A percentile compares a stretch with the other conserved stretches of the same genome.
phyloP scores from a whole-genome alignment of 2,113 vertebrate genomes.

The Platichthys stellatus region DNA sequence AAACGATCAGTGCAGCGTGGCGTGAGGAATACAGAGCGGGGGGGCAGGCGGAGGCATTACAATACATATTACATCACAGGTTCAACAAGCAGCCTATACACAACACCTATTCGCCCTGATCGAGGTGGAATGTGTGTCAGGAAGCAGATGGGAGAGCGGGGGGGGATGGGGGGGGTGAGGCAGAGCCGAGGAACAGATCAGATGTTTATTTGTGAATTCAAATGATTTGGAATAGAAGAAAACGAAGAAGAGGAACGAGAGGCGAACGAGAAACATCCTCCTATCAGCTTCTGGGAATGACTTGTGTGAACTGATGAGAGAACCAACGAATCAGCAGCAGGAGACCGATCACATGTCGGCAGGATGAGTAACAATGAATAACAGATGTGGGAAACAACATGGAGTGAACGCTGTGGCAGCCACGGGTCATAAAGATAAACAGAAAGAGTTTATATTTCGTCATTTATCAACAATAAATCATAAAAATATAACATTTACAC shows the following conservation, averaged over 20 bases:
- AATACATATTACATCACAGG: constrained; percentile 3
- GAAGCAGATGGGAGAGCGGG: background rate
- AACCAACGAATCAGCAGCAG: background rate
- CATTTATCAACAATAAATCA: background rate
- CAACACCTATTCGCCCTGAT: background rate
- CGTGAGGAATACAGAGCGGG: background rate
- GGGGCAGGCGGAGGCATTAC: background rate
- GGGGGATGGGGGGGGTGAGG: too few species aligned
- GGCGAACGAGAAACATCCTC: constrained; percentile 6
- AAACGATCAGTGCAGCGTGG: background rate
- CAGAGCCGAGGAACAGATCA: background rate
- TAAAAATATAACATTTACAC: too few species aligned
- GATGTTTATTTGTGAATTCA: background rate
- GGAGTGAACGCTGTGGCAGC: background rate
- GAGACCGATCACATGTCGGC: constrained; percentile 4
- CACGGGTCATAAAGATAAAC: background rate
- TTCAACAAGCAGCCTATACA: background rate
- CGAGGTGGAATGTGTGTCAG: background rate
- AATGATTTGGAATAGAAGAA: background rate
- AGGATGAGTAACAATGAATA: too few species aligned
- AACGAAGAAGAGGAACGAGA: background rate
- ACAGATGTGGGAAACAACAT: too few species aligned
- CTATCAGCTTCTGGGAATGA: background rate
- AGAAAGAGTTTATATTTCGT: background rate
- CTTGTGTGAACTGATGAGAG: constrained; percentile 7